Percentiles rank a stretch among this genome's conserved stretches.
phyloP scores from a whole-genome alignment of 2,888 invertebrate species.

The Drosophila planitibia region DNA sequence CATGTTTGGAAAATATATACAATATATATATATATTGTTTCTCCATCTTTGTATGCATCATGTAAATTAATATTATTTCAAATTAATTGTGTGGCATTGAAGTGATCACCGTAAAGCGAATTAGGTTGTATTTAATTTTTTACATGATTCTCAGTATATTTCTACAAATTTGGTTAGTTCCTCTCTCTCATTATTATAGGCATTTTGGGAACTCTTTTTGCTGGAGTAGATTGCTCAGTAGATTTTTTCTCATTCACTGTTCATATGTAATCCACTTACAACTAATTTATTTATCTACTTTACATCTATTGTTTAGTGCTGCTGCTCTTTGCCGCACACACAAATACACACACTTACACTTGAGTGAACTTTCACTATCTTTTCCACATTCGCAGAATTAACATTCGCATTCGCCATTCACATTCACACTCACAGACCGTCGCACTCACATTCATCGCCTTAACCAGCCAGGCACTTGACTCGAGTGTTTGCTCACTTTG shows the following conservation, averaged over 20 bases:
- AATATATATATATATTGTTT: neutral
- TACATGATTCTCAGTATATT: neutral
- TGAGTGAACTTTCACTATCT: constrained; percentile 58
- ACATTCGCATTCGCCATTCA: constrained; percentile 45
- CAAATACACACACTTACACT: constrained; percentile 37
- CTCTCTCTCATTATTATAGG: neutral
- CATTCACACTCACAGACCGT: constrained; percentile 31
- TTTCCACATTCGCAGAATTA: constrained; percentile 29
- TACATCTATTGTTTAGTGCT: constrained; percentile 47
- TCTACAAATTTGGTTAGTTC: neutral
- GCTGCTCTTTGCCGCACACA: constrained; percentile 9
- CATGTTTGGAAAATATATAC: neutral
- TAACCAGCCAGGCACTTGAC: constrained; percentile 76
- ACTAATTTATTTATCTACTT: constrained; percentile 43
- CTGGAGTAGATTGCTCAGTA: neutral
- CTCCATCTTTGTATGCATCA: neutral
- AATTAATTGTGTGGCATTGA: neutral
- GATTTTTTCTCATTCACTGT: neutral
- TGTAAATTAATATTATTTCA: neutral
- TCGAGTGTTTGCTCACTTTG: constrained; percentile 80
- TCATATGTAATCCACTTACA: constrained; percentile 36
- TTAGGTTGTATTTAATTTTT: neutral
- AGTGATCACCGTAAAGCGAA: neutral
- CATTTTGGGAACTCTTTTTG: neutral
- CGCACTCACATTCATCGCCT: constrained; percentile 49